phyloP scores from a whole-genome alignment of 2,888 invertebrate species.

The Emmelina monodactyla region DNA sequence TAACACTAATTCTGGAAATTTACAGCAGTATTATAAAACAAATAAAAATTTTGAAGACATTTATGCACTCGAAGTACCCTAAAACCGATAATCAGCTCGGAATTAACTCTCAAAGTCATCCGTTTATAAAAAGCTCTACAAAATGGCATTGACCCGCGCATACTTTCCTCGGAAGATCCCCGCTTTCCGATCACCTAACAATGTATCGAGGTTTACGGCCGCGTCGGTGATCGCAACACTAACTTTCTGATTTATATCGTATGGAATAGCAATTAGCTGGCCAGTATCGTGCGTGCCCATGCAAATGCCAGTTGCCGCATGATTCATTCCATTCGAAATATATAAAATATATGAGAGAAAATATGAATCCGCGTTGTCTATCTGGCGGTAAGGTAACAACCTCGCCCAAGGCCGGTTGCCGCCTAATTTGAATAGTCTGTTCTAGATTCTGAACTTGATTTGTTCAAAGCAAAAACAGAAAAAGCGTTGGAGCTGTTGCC shows the following conservation, averaged over 20 bases:
- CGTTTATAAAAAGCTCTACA: too few species aligned
- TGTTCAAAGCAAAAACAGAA: too few species aligned
- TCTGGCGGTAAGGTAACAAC: too few species aligned
- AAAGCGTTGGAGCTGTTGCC: too few species aligned
- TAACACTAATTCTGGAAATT: not conserved
- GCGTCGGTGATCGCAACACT: constrained; percentile 11
- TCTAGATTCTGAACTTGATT: constrained; percentile 1
- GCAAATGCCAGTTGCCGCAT: not conserved
- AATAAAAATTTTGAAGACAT: too few species aligned
- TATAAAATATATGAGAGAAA: not conserved
- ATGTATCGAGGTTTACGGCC: not conserved
- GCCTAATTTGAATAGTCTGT: not conserved
- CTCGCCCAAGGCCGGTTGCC: not conserved
- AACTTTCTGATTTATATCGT: constrained; percentile 42
- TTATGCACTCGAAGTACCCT: too few species aligned
- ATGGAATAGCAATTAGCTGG: constrained; percentile 39
- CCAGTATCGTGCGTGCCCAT: not conserved
- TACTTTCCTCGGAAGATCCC: not conserved
- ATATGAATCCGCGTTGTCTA: not conserved
- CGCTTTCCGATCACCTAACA: not conserved
- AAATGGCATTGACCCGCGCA: not conserved
- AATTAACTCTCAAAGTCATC: too few species aligned
- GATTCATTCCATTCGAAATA: constrained; percentile 1
- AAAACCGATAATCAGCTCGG: too few species aligned
- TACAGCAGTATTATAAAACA: not conserved